Evolutionary conservation across 2,113 vertebrate species (phyloP), one percentile per base, ranked within the genome.

Genomic region (Rhipidura dahli): DNA sequence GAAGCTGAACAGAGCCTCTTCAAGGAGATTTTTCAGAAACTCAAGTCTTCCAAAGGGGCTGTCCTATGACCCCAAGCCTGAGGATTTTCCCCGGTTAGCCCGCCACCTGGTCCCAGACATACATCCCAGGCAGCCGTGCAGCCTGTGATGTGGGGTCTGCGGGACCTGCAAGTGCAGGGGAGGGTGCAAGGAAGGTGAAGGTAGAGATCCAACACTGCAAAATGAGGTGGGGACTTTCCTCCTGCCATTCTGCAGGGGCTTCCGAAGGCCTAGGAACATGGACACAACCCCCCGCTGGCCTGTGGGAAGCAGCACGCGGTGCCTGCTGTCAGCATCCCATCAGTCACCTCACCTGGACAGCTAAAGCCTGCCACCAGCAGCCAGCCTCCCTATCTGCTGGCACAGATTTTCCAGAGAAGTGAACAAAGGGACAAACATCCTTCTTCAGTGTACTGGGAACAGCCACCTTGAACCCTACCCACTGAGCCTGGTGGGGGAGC

Each of bases 11-110:
- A 93, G 59, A 40, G 56, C 6, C 15, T 96, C 80, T 85, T 90
- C 92, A 92, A 93, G 78, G 79, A 96, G 90, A 87, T 71, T 95
- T 96, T 93, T 90, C 76, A 88, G 88, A 65, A 30, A 30, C 69
- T 82, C 53, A 78, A 4, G 65, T 69, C 76, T 82, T 86, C 72
- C 87, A 72, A 64, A 84, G 90, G 90, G 92, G 72, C 69, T 94
- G 92, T 75, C 83, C 86, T 68, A 21, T 28, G 33, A 63, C 53
- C 53, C 28, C 37, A 68, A 35, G 24, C 44, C 47, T 28, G n/a
- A 70, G 51, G 27, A n/a, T 53, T 83, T 81, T 86, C 26, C 59
- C 68, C 0, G 0, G 26, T 7, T 42, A 39, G 17, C 23, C 19
- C 59, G 60, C 21, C 20, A 47, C 31, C 37, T 28, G 35, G 68